A percentile compares a stretch with the other conserved stretches of the same genome.
phyloP scores from a whole-genome alignment of 2,888 invertebrate genomes.

The Drosophila sordidula region DNA sequence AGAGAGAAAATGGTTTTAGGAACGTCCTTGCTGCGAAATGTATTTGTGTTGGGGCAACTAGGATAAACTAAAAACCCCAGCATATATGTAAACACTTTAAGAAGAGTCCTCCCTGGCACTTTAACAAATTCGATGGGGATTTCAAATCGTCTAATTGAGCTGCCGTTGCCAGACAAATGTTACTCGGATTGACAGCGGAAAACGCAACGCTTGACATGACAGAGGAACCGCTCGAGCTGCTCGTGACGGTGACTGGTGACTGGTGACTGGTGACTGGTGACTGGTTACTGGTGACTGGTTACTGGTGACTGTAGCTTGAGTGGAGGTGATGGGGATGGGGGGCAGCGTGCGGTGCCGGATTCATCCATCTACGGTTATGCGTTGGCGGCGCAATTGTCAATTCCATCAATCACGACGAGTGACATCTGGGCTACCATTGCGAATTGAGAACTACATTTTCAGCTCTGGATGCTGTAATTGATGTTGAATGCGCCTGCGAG shows the following conservation, averaged over 20 bases:
- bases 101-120: background rate
- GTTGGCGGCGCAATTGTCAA: conserved; percentile 70
- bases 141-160: conserved; percentile 63
- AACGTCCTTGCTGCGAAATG: too few relatives aligned
- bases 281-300: conserved; percentile 9
- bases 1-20: too few relatives aligned
- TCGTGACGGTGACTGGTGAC: conserved; percentile 19
- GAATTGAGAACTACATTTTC: conserved; percentile 51
- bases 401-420: conserved; percentile 71
- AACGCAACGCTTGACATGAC: conserved; percentile 62
- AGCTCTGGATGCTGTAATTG: conserved; percentile 62
- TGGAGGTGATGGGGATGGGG: background rate
- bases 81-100: background rate
- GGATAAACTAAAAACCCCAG: too few relatives aligned
- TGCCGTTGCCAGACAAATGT: conserved; percentile 68
- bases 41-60: too few relatives aligned
- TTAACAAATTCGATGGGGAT: conserved; percentile 24
- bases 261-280: conserved; percentile 5
- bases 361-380: conserved; percentile 32
- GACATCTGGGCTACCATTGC: conserved; percentile 66
- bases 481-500: conserved; percentile 38
- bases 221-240: conserved; percentile 40
- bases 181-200: conserved; percentile 64
- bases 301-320: conserved; percentile 21
- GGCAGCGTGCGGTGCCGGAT: background rate